phyloP scores from a whole-genome alignment of 2,888 invertebrate genomes.

The Aleiodes testaceus region DNA sequence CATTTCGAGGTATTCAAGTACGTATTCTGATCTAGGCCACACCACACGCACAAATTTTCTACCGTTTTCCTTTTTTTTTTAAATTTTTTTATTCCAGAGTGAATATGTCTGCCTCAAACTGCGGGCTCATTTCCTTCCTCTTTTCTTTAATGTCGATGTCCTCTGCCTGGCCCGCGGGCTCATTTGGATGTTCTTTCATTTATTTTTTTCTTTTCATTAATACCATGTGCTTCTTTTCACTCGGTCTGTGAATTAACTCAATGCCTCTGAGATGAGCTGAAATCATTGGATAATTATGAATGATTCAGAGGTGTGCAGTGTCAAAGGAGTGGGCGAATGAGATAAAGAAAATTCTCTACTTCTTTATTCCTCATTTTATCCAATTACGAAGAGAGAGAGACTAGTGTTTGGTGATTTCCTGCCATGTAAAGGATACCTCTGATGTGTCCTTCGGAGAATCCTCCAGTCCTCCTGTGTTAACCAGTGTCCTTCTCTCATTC shows the following conservation, averaged over 20 bases:
- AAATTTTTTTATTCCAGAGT: constrained; percentile 28
- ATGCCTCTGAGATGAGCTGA: constrained; percentile 63
- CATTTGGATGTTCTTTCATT: constrained; percentile 32
- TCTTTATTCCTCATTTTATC: constrained; percentile 17
- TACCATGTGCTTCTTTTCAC: neutral
- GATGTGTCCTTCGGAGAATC: constrained; percentile 9
- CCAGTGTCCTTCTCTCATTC: constrained; percentile 50
- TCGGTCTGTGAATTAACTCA: constrained; percentile 58
- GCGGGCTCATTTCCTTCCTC: constrained; percentile 53
- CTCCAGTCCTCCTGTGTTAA: constrained; percentile 48
- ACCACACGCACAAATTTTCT: constrained; percentile 39
- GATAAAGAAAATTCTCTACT: neutral
- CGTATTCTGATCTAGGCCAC: constrained; percentile 69
- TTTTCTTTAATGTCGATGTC: constrained; percentile 63
- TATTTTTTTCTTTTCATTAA: constrained; percentile 54
- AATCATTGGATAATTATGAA: constrained; percentile 56
- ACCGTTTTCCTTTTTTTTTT: constrained; percentile 26
- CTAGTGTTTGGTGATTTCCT: constrained; percentile 18
- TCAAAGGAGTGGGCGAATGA: neutral
- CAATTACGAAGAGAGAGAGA: constrained; percentile 8
- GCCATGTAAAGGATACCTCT: constrained; percentile 22
- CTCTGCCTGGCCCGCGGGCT: constrained; percentile 50
- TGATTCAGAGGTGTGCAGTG: constrained; percentile 3
- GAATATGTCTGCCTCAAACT: constrained; percentile 39
- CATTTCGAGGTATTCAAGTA: constrained; percentile 69